A percentile compares a stretch with the other conserved stretches of the same genome.
These are phyloP conservation scores for Sarcophaga variegata DNA, from an alignment of 2,888 invertebrate genomes.

Conservation along the genomic window DNA sequence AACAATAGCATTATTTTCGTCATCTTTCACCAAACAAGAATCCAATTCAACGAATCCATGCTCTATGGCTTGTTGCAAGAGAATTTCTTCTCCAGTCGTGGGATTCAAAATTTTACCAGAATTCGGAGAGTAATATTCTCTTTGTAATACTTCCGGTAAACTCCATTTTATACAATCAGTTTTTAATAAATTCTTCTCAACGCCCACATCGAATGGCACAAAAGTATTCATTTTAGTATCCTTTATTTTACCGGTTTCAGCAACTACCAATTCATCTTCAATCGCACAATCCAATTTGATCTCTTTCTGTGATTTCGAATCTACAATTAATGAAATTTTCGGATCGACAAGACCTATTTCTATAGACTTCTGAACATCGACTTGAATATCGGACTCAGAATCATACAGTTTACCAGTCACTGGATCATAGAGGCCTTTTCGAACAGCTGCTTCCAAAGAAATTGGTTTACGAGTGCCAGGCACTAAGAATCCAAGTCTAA, in stretches of 20 bases:
- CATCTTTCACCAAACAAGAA: slow-evolving; percentile 88
- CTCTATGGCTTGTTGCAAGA: slow-evolving; percentile 89
- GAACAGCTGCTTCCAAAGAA: slow-evolving; percentile 89
- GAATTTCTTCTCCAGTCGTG: slow-evolving; percentile 87
- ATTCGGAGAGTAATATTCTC: slow-evolving; percentile 89
- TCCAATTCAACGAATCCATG: slow-evolving; percentile 88
- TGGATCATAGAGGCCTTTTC: slow-evolving; percentile 87
- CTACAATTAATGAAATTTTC: slow-evolving; percentile 90
- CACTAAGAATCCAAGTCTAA: slow-evolving; percentile 87
- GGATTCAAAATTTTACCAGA: slow-evolving; percentile 90
- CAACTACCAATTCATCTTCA: slow-evolving; percentile 86
- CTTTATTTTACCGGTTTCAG: slow-evolving; percentile 87
- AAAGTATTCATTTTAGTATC: slow-evolving; percentile 88
- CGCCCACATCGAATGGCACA: slow-evolving; percentile 87
- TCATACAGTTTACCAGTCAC: slow-evolving; percentile 88
- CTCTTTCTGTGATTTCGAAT: slow-evolving; percentile 87
- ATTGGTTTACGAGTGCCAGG: slow-evolving; percentile 87
- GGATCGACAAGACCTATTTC: slow-evolving; percentile 91
- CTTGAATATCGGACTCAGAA: slow-evolving; percentile 86
- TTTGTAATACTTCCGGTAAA: slow-evolving; percentile 88
- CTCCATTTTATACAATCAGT: slow-evolving; percentile 88
- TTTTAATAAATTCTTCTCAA: slow-evolving; percentile 87
- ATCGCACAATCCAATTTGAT: slow-evolving; percentile 90
- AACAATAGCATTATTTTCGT: slow-evolving; percentile 86
- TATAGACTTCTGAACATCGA: slow-evolving; percentile 89